Evolutionary conservation across 2,797 vertebrate genomes (phyloP).

Genomic region (Merluccius polli): DNA sequence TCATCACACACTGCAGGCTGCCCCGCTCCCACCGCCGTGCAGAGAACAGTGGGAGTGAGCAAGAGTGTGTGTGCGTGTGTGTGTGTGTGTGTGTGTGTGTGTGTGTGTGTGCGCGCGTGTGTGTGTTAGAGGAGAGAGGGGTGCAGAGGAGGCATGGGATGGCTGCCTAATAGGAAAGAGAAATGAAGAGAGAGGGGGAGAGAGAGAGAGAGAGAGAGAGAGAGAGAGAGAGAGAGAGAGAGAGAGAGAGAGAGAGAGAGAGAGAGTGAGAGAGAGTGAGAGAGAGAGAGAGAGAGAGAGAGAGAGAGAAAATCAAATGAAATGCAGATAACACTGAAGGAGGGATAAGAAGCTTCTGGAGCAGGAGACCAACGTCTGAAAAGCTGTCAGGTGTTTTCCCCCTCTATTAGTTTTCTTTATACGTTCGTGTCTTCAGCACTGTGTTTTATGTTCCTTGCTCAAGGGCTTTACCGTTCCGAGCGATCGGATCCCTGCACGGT

Average conservation of each 20-base stretch:
- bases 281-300: too few relatives aligned
- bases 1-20: neutral
- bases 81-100: conserved; percentile 1
- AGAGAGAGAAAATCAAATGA: neutral
- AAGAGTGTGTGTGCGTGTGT: neutral
- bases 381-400: neutral
- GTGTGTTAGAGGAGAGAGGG: conserved; percentile 1
- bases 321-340: neutral
- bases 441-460: too few relatives aligned
- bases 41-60: neutral
- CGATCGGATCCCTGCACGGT: neutral
- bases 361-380: neutral
- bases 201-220: neutral
- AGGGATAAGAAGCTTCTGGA: neutral
- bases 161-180: conserved; percentile 5
- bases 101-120: conserved; percentile 3
- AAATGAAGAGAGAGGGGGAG: too few relatives aligned
- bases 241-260: neutral
- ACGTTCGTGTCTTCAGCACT: neutral
- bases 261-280: too few relatives aligned
- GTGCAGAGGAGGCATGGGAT: conserved; percentile 49
- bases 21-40: neutral
- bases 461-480: neutral
- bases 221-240: neutral
- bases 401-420: neutral